A percentile compares a stretch with the other conserved stretches of the same genome.
These are phyloP conservation scores for Pseudochirops corinnae DNA, from an alignment of 2,797 vertebrate species.

Conservation along the genomic window DNA sequence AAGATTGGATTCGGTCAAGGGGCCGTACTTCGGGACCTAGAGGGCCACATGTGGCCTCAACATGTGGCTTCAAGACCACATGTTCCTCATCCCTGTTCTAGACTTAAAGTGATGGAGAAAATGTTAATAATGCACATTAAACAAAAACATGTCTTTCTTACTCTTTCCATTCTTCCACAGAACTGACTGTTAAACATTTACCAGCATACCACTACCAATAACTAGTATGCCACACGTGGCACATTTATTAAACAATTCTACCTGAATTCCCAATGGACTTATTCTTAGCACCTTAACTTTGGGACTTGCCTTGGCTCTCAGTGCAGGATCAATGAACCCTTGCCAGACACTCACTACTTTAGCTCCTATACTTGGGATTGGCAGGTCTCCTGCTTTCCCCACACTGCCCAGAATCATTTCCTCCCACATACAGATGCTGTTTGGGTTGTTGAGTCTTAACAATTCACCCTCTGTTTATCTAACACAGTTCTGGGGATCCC, in stretches of 20 bases:
- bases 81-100: not conserved
- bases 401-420: not conserved
- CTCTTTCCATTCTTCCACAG: not conserved
- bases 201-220: not conserved
- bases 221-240: not conserved
- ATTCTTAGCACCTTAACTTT: not conserved
- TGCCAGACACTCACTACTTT: not conserved
- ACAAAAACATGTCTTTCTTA: not conserved
- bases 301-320: not conserved
- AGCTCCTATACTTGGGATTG: not conserved
- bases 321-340: not conserved
- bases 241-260: not conserved
- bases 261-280: not conserved
- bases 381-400: not conserved
- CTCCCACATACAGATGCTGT: not conserved
- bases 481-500: not conserved
- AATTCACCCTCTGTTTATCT: not conserved
- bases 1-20: too few relatives aligned
- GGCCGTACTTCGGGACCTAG: too few relatives aligned
- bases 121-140: not conserved
- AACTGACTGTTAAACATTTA: not conserved
- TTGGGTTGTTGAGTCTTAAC: not conserved
- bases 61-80: too few relatives aligned
- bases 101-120: not conserved
- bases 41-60: too few relatives aligned